Base-by-base conservation (phyloP, 1,140 invertebrate genomes). In the Papilio machaon region DNA sequence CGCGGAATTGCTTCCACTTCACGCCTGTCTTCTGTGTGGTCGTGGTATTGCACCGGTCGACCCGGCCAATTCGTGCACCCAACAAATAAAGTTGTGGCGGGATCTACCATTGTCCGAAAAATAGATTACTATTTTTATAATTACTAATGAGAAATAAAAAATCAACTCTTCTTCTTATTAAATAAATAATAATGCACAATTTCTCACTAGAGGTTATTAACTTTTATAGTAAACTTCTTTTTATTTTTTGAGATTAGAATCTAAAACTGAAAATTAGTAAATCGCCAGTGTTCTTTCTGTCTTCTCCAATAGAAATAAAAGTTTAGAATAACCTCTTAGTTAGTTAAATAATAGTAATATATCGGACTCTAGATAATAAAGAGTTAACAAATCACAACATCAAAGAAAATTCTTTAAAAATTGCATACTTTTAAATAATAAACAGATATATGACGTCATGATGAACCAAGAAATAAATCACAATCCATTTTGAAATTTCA, bases 401-500 rank as follows among this genome's bases (percentile, higher is more conserved):
- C 19, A 19, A 60, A 60, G 19, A 60, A 60, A 60, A 60, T 60
- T 23, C 17, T 9, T 60, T 8, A 10, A 60, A 60, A 64, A 30
- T 9, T 64, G 10, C 10, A 11, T 64, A 11, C 23, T 30, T 3
- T 23, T 64, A 64, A 64, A 64, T 64, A 64, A 64, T 64, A 64
- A 64, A 64, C 23, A 64, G 23, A 64, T 30, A 11, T 64, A 30
- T 64, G 60, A 64, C 60, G 60, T 30, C 30, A 64, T 64, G 60
- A 64, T 11, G 60, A 64, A 64, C 60, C 10, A 64, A 30, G 60
- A 64, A 64, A 64, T 64, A 64, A 64, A 64, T 64, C 60, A 64
- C 60, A 64, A 64, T 64, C 60, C 73, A 75, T 75, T 30, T 75
- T 75, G n/a, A 47, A 75, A 75, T 46, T 75, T 75, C 43, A 47